These are phyloP conservation scores for Zeus faber DNA, from an alignment of 2,113 vertebrate genomes.

Conservation along the genomic window DNA sequence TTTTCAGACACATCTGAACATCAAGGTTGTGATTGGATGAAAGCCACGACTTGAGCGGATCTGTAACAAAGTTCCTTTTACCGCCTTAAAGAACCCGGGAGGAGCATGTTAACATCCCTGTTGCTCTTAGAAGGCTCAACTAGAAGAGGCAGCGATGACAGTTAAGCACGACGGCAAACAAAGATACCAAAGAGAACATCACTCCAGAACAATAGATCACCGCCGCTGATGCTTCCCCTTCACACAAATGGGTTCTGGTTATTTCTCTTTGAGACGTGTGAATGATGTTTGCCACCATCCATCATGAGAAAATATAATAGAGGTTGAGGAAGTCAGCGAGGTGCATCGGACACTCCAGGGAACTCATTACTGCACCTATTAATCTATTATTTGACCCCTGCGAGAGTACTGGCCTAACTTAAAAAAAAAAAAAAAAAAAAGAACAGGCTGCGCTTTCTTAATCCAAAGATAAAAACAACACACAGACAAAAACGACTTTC, in stretches of 20 bases:
- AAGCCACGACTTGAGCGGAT: constrained; percentile 41
- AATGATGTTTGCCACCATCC: constrained; percentile 72
- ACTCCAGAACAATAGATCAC: constrained; percentile 55
- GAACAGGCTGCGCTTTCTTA: constrained; percentile 52
- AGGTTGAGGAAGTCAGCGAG: constrained; percentile 55
- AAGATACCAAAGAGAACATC: constrained; percentile 69
- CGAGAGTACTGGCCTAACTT: constrained; percentile 66
- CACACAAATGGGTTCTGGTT: constrained; percentile 66
- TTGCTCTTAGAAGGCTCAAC: constrained; percentile 45
- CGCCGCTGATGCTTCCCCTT: constrained; percentile 67
- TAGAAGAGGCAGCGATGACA: constrained; percentile 62
- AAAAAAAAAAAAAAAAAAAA: constrained; percentile 66
- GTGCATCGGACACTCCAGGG: constrained; percentile 71
- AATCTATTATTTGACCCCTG: constrained; percentile 80
- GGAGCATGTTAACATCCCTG: constrained; percentile 45
- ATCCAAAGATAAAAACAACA: constrained; percentile 59
- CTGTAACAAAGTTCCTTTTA: constrained; percentile 42
- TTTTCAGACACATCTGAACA: constrained; percentile 33
- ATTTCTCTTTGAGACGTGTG: constrained; percentile 72
- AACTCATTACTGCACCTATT: constrained; percentile 80
- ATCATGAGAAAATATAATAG: constrained; percentile 67
- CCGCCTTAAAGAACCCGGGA: constrained; percentile 47
- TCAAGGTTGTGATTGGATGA: constrained; percentile 39
- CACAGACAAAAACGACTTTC: constrained; percentile 48
- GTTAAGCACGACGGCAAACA: constrained; percentile 61